Evolutionary conservation across 2,888 invertebrate species (phyloP), one percentile per base, ranked within the genome.

Genomic region (Cistogaster globosa): DNA sequence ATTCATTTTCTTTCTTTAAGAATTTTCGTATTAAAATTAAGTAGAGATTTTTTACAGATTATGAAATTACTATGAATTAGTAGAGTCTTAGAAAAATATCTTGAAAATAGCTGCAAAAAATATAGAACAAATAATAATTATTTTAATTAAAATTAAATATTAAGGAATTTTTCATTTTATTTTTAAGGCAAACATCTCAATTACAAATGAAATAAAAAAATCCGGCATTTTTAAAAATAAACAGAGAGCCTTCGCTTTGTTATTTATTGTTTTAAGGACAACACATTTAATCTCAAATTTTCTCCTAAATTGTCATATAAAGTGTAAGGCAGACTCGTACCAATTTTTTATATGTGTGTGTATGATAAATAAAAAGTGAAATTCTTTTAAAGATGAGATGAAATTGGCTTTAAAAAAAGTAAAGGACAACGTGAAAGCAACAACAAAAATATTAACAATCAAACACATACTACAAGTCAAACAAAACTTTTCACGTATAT

Each of bases 1-100:
- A 94, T 97, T 97, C 97, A 97, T 97, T 90, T 89, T 91, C 87
- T 11, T 60, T 69, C 87, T 76, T 82, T 81, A 53, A 79, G 53
- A 0, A 79, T 75, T 82, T 85, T 82, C 53, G 78, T 78, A n/a
- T 55, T 81, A 65, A 69, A 78, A 71, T 72, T 42, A 77, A n/a
- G 71, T 22, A 71, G 65, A 16, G 63, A 32, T 65, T 65, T 77
- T 45, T 69, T 74, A 48, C 53, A 65, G 60, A 48, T 69, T 53
- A 65, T 79, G 71, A 85, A 65, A 69, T 78, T 58, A 14, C 74
- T 58, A 32, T 58, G 51, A 75, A 75, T 74, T 62, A 71, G 65
- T 62, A 71, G 65, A 75, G 38, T 68, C 67, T 18, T 75, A 45
- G 32, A 85, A 85, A 78, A 78, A 82, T 85, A 82, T 78, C 55